Evolutionary conservation across 2,888 invertebrate species (phyloP).

Genomic region (Agrochola lychnidis): DNA sequence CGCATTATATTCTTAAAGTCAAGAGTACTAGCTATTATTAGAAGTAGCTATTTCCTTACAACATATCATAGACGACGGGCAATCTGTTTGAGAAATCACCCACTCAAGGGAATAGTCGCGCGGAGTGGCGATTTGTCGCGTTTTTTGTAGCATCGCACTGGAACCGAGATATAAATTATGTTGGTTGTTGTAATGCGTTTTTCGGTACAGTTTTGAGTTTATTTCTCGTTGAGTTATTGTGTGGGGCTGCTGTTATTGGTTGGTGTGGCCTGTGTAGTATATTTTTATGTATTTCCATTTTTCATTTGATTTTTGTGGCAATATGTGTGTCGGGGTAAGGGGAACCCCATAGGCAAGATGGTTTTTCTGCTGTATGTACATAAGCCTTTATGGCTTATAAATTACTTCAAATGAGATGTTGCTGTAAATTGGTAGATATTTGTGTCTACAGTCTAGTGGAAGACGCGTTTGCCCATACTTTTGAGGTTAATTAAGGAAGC

Average conservation of each 20-base stretch:
- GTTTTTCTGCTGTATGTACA: background rate
- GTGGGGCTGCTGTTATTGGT: constrained; percentile 19
- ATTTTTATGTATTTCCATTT: constrained; percentile 25
- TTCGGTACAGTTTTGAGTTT: constrained; percentile 53
- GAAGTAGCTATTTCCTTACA: constrained; percentile 61
- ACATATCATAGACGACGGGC: constrained; percentile 60
- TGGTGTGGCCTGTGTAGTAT: background rate
- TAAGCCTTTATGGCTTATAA: too few relatives aligned
- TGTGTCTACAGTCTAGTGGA: too few relatives aligned
- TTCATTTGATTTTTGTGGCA: constrained; percentile 8
- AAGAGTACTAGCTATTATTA: constrained; percentile 52
- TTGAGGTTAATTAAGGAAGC: background rate
- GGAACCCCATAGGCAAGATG: background rate
- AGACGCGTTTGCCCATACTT: background rate
- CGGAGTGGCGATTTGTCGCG: constrained; percentile 75
- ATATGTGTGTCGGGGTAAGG: background rate
- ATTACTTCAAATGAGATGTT: background rate
- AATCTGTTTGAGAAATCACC: constrained; percentile 71
- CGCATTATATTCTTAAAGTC: constrained; percentile 54
- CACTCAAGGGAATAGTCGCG: constrained; percentile 63
- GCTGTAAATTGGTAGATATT: background rate
- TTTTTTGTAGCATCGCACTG: constrained; percentile 71
- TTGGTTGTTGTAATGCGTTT: constrained; percentile 54
- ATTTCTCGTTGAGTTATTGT: constrained; percentile 51
- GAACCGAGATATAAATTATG: constrained; percentile 62